A percentile compares a stretch with the other conserved stretches of the same genome.
Conservation (phyloP, 2,888 invertebrate species). For the Drosophila cyrtoloma region DNA sequence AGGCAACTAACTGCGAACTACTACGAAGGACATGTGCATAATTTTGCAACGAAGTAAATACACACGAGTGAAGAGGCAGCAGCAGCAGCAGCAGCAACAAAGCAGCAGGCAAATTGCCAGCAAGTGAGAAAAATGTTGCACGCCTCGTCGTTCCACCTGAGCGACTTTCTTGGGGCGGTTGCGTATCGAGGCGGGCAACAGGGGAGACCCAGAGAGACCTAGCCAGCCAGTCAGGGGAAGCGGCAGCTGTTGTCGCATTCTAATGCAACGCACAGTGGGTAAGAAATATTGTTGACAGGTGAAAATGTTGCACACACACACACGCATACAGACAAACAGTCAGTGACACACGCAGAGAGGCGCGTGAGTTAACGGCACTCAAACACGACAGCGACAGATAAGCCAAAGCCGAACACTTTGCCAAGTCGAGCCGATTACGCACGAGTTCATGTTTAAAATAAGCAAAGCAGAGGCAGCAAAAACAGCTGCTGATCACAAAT, state of each 20-base stretch:
- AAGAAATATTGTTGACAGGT: conserved; percentile 80
- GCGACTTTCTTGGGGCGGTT: conserved; percentile 60
- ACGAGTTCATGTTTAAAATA: conserved; percentile 3
- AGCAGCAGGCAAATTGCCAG: conserved; percentile 45
- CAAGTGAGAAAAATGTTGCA: conserved; percentile 69
- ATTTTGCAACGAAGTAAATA: conserved; percentile 51
- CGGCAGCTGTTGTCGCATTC: conserved; percentile 73
- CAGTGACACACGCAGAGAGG: conserved; percentile 13
- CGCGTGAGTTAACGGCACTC: conserved; percentile 64
- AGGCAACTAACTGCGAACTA: conserved; percentile 56
- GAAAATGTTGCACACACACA: conserved; percentile 56
- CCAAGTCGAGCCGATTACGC: conserved; percentile 4
- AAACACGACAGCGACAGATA: conserved; percentile 50
- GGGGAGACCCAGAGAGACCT: conserved; percentile 17
- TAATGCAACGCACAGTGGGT: conserved; percentile 76
- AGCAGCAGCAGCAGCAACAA: conserved; percentile 13
- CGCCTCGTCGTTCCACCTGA: conserved; percentile 61
- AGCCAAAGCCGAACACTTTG: conserved; percentile 22
- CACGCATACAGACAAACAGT: conserved; percentile 25
- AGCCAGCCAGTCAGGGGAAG: conserved; percentile 21
- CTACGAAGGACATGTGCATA: conserved; percentile 70
- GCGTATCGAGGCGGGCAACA: conserved; percentile 29
- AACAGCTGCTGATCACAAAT: conserved; percentile 27
- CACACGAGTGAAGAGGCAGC: conserved; percentile 23
- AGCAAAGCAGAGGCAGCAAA: neutral